phyloP scores from a whole-genome alignment of 2,113 vertebrate species.

The Caretta caretta region DNA sequence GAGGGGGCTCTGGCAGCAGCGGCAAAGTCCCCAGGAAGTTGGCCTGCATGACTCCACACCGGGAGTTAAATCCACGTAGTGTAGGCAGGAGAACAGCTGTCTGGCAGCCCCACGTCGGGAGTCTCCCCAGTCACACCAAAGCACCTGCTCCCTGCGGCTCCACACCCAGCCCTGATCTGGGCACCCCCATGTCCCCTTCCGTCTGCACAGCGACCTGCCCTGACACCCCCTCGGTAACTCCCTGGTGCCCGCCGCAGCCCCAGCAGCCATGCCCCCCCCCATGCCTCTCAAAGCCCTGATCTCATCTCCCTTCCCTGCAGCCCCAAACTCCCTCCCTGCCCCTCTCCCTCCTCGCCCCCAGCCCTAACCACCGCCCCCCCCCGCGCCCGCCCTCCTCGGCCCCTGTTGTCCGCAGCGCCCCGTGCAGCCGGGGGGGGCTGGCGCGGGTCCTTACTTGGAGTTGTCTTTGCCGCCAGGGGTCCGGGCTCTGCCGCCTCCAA shows the following conservation, averaged over 20 bases:
- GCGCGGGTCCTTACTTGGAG: background rate
- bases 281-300: background rate
- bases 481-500: conserved; percentile 13
- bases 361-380: background rate
- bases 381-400: background rate
- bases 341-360: background rate
- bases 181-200: background rate
- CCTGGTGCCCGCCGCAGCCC: background rate
- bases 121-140: background rate
- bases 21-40: conserved; percentile 13
- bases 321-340: background rate
- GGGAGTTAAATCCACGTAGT: background rate
- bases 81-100: background rate
- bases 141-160: background rate
- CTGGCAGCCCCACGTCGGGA: background rate
- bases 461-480: background rate
- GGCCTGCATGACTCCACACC: background rate
- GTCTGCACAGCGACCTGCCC: too few relatives aligned
- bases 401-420: background rate
- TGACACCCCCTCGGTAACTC: background rate
- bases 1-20: background rate
- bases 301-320: background rate
- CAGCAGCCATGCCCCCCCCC: background rate
- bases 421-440: background rate
- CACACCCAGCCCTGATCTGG: background rate